phyloP scores from a whole-genome alignment of 1,140 invertebrate species.

The Micrasema longulum region DNA sequence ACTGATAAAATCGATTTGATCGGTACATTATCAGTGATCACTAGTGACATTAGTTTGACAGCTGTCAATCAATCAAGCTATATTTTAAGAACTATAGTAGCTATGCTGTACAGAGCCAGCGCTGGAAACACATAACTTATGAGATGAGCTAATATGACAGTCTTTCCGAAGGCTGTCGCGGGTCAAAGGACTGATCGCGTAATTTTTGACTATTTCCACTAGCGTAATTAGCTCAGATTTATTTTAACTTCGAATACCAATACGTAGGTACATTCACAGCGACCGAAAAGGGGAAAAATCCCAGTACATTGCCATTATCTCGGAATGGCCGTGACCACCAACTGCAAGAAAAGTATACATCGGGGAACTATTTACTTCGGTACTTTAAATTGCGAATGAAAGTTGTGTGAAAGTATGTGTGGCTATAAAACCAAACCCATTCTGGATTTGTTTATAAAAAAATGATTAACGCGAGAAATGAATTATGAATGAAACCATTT shows the following conservation, averaged over 20 bases:
- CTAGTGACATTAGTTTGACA: too few relatives aligned
- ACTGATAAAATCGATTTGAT: too few relatives aligned
- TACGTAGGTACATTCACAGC: too few relatives aligned
- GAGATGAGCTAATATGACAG: constrained; percentile 14
- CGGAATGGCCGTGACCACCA: constrained; percentile 3
- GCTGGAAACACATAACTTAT: neutral
- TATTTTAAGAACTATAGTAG: constrained; percentile 4
- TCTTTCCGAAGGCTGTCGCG: neutral
- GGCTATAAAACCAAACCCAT: neutral
- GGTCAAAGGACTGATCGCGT: neutral
- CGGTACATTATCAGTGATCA: too few relatives aligned
- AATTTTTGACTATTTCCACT: too few relatives aligned
- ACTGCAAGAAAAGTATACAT: constrained; percentile 3
- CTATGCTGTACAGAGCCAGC: neutral
- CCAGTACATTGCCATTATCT: neutral
- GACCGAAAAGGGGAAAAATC: too few relatives aligned
- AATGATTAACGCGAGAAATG: neutral
- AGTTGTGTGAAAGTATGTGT: neutral
- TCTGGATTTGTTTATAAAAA: neutral
- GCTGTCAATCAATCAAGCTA: neutral
- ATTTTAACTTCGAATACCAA: too few relatives aligned
- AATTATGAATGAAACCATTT: neutral
- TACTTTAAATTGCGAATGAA: neutral
- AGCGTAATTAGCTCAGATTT: too few relatives aligned
- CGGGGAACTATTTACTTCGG: constrained; percentile 1